phyloP scores from a whole-genome alignment of 2,797 vertebrate species.

The Avahi laniger region DNA sequence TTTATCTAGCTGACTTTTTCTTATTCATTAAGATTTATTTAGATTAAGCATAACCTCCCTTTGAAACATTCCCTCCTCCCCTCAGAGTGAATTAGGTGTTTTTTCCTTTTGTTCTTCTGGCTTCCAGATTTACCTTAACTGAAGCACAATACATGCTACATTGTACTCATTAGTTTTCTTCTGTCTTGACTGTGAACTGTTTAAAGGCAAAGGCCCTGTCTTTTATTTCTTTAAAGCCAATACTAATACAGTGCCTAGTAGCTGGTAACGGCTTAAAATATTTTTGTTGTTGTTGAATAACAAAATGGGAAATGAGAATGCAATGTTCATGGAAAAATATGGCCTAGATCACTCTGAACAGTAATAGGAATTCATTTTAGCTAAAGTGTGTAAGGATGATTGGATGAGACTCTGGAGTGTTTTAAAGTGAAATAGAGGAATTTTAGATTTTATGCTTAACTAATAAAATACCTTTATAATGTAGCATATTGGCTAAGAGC shows the following conservation, averaged over 20 bases:
- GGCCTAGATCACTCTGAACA: not conserved
- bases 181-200: not conserved
- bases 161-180: not conserved
- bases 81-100: not conserved
- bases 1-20: not conserved
- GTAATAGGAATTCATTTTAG: not conserved
- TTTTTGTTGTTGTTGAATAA: slow-evolving; percentile 24
- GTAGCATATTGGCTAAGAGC: not conserved
- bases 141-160: not conserved
- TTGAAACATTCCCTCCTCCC: not conserved
- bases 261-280: not conserved
- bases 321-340: not conserved
- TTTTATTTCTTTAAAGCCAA: slow-evolving; percentile 33
- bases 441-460: slow-evolving; percentile 9
- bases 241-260: not conserved
- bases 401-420: not conserved
- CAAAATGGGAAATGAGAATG: not conserved
- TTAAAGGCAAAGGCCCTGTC: not conserved
- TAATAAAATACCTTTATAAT: not conserved
- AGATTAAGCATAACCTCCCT: not conserved
- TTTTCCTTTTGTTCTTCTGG: not conserved
- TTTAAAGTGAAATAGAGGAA: slow-evolving; percentile 3
- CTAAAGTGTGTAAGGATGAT: not conserved
- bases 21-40: not conserved
- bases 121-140: not conserved